Base-by-base conservation (phyloP, 2,888 invertebrate genomes). In the Spilarctia lutea region DNA sequence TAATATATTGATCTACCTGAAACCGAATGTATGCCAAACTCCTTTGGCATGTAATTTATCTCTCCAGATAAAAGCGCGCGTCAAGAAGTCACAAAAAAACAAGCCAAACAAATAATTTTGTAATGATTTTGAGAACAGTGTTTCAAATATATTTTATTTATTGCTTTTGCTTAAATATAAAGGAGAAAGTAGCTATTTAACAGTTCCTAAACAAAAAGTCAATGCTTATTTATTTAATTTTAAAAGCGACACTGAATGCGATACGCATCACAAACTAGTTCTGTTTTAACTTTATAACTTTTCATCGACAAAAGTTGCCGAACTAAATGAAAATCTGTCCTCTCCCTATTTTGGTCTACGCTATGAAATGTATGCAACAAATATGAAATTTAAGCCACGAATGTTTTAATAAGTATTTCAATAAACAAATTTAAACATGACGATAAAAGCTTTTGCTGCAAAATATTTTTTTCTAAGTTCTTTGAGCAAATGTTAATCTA, bases 251-350 rank as follows among this genome's bases (percentile, higher is more conserved):
- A 79, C 76, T 74, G 78, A 78, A 82, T 72, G 65, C 60, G 75
- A 79, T 81, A 75, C 70, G 42, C 45, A 60, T 35, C 45, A 63
- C 76, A 27, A 79, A 82, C 72, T 77, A 78, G 76, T 81, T 75
- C 16, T 45, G 33, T 63, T 77, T 71, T 77, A 84, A 78, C 74
- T 76, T 73, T 75, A 68, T 66, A 83, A 84, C 80, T 78, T 84
- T 82, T 63, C 42, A 74, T 35, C 42, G 71, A 76, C 73, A 68
- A 81, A 83, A 81, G 78, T 84, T 77, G 52, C 13, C n/a, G 18
- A 77, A 76, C 68, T 67, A 75, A 78, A 75, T 77, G 75, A 71
- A 80, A 86, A 87, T 81, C 79, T 87, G 81, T 83, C 73, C 68
- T 68, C 75, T 70, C 69, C 39, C 39, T 79, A 82, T n/a, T 67